These are phyloP conservation scores for Anastrepha obliqua DNA, from an alignment of 1,140 invertebrate genomes.

Conservation along the genomic window DNA sequence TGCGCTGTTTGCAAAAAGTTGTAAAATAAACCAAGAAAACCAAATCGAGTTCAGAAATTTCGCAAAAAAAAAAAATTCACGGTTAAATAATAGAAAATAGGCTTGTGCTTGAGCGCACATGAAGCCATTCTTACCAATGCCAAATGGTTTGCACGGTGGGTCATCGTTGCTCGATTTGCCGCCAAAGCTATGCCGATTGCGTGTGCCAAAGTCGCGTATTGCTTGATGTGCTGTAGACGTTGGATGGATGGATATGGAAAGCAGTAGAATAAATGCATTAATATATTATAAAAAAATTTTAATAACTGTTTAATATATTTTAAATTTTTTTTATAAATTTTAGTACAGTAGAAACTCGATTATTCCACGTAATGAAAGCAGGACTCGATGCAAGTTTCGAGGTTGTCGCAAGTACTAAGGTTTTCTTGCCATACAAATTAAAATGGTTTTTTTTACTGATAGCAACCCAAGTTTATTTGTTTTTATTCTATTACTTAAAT, in stretches of 20 bases:
- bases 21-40: not conserved
- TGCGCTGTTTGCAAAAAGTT: not conserved
- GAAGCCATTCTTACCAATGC: constrained; percentile 81
- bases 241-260: not conserved
- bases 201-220: constrained; percentile 61
- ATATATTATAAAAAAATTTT: not conserved
- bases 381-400: too few species aligned
- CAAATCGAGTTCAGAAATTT: not conserved
- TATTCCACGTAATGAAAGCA: too few species aligned
- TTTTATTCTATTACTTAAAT: too few species aligned
- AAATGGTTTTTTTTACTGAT: too few species aligned
- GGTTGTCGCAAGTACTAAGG: too few species aligned
- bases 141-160: constrained; percentile 81
- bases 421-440: too few species aligned
- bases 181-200: constrained; percentile 71
- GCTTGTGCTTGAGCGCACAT: constrained; percentile 27
- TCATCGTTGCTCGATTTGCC: constrained; percentile 72
- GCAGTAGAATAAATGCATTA: constrained; percentile 38
- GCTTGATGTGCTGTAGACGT: constrained; percentile 61
- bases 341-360: too few species aligned
- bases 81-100: constrained; percentile 35
- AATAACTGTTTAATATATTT: too few species aligned
- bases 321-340: too few species aligned
- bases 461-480: too few species aligned
- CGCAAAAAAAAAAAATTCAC: constrained; percentile 28